Evolutionary conservation across 2,797 vertebrate genomes (phyloP), one percentile per base, ranked within the genome.

Genomic region (Chloroceryle inda): DNA sequence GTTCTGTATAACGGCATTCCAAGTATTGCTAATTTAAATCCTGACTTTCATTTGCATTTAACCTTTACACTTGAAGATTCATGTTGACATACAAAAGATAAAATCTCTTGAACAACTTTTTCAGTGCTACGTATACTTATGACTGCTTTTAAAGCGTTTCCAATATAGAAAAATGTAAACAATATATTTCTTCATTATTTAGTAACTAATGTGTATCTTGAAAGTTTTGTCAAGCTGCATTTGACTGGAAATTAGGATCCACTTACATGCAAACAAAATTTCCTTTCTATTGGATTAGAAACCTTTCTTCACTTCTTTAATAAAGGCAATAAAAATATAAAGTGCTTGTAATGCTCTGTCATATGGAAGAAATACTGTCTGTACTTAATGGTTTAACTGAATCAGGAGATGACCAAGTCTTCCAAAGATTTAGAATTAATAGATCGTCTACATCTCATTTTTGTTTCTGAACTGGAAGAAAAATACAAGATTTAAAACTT

Each of bases 241-340:
- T 89, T 91, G 23, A 27, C 14, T 83, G 35, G 55, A 86, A 88
- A 75, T 91, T 61, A 45, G 61, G 26, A 61, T 49, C 20, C 47
- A 52, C 31, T 58, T 71, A 64, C 19, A 53, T 0, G 3, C 49
- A 91, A 92, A 53, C 0, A 26, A 89, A 27, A 71, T 83, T 75
- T 94, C 5, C 14, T 91, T 80, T 91, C 40, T 72, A 49, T 55
- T 91, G 50, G 74, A 75, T 91, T 81, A 83, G 68, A 94, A 88
- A 59, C 3, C 4, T 10, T 88, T 62, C 63, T 92, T 89, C 59
- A 59, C 21, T 87, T 91, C 52, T 92, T 89, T 73, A 81, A 78
- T 64, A 80, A 92, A 77, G 59, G 18, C 33, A 91, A 67, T 83
- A 88, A 80, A 94, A 68, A 55, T 42, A 75, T 23, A 42, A 83